Conservation (phyloP, 2,888 invertebrate species). For the Temnothorax ravouxi region DNA sequence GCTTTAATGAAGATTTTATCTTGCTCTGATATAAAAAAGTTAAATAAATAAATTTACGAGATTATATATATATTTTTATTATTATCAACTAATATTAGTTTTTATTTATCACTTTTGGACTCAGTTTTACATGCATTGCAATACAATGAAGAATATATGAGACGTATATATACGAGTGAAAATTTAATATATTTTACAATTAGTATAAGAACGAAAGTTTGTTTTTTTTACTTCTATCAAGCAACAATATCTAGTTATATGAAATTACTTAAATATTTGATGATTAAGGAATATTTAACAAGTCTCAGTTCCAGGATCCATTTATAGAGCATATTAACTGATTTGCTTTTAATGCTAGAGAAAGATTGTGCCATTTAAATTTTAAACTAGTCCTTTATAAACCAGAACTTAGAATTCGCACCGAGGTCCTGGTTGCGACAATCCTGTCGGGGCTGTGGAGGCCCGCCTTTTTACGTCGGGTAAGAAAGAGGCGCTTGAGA, state of each 20-base stretch:
- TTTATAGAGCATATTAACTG: not conserved
- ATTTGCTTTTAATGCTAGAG: not conserved
- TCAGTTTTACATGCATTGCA: not conserved
- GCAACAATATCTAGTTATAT: not conserved
- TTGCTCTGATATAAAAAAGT: not conserved
- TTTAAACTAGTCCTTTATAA: slow-evolving; percentile 19
- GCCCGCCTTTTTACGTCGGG: slow-evolving; percentile 83
- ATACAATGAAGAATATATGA: not conserved
- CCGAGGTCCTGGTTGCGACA: slow-evolving; percentile 72
- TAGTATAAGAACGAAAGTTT: not conserved
- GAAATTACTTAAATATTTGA: not conserved
- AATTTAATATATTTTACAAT: not conserved
- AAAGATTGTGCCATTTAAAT: not conserved
- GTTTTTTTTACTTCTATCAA: not conserved
- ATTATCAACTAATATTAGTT: not conserved
- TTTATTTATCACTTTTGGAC: not conserved
- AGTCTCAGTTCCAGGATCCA: not conserved
- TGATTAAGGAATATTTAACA: not conserved
- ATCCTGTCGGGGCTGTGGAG: slow-evolving; percentile 75
- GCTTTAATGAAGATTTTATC: not conserved
- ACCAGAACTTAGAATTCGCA: not conserved
- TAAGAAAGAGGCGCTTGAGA: slow-evolving; percentile 76
- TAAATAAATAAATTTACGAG: not conserved
- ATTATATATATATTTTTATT: not conserved
- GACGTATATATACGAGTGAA: not conserved